A percentile compares a stretch with the other conserved stretches of the same genome.
These are phyloP conservation scores for Capitulum mitella DNA, from an alignment of 2,888 invertebrate species.

Conservation along the genomic window DNA sequence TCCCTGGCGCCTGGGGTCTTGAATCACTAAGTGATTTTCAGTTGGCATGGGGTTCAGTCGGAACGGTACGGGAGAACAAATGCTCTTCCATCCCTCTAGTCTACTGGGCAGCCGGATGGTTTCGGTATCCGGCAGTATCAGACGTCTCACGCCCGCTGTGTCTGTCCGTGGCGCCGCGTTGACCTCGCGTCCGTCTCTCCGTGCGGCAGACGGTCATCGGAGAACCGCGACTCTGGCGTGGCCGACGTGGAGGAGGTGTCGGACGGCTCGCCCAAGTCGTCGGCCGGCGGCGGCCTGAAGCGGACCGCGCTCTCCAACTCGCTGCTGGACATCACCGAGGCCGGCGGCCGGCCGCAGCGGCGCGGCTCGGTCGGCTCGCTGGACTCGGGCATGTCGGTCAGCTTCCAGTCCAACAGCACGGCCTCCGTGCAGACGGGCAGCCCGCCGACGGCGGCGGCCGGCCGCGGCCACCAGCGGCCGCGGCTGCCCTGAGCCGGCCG, in stretches of 20 bases:
- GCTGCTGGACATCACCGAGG: constrained; percentile 79
- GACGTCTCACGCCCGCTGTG: too few species aligned
- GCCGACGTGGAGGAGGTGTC: constrained; percentile 60
- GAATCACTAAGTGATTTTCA: too few species aligned
- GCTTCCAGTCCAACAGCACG: constrained; percentile 62
- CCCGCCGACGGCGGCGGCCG: background rate
- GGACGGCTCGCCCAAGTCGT: constrained; percentile 44
- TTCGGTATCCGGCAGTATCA: too few species aligned
- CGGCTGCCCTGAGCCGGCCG: background rate
- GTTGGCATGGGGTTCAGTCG: too few species aligned
- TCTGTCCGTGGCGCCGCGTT: constrained; percentile 58
- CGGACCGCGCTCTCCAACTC: constrained; percentile 89
- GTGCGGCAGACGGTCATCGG: background rate
- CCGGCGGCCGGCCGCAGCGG: constrained; percentile 45
- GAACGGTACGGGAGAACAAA: too few species aligned
- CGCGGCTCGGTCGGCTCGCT: constrained; percentile 89
- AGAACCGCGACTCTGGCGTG: constrained; percentile 60
- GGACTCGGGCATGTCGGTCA: constrained; percentile 93
- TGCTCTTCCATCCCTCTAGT: too few species aligned
- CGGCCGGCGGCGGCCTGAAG: constrained; percentile 54
- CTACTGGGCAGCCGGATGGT: too few species aligned
- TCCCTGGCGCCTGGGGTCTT: too few species aligned
- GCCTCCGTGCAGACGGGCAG: constrained; percentile 18
- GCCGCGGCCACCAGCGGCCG: background rate
- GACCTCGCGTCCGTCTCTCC: background rate